Evolutionary conservation across 2,797 vertebrate genomes (phyloP).

Genomic region (Xyrichtys novacula): DNA sequence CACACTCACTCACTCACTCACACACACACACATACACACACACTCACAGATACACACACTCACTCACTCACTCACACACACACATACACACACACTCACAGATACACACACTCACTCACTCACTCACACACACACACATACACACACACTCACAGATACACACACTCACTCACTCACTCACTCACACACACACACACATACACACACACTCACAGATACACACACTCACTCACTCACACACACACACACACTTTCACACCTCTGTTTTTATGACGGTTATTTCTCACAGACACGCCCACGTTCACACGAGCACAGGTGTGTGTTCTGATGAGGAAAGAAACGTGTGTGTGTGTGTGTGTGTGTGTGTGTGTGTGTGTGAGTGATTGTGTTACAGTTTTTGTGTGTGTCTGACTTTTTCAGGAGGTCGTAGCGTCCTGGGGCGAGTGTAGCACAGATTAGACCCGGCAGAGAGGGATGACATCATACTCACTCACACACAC

Average conservation of each 20-base stretch:
- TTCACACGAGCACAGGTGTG: not conserved
- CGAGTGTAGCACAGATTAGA: constrained; percentile 52
- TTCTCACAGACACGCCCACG: constrained; percentile 1
- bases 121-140: no score
- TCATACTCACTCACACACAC: constrained; percentile 25
- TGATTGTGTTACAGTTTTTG: not conserved
- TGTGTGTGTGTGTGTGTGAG: constrained; percentile 18
- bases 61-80: not conserved
- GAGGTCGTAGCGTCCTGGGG: constrained; percentile 38
- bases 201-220: not conserved
- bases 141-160: not conserved
- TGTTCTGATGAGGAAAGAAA: not conserved
- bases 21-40: not conserved
- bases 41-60: not conserved
- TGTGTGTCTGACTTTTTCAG: constrained; percentile 20
- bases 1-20: not conserved
- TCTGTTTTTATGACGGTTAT: constrained; percentile 3
- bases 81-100: not conserved
- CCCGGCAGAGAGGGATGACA: constrained; percentile 43
- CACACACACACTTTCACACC: not conserved
- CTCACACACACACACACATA: not conserved
- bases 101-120: no score
- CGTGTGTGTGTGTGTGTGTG: constrained; percentile 12
- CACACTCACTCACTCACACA: not conserved
- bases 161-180: not conserved